Percentiles rank a stretch among this genome's conserved stretches.
Conservation (phyloP, 2,888 invertebrate genomes). For the Sabellastarte sp. region DNA sequence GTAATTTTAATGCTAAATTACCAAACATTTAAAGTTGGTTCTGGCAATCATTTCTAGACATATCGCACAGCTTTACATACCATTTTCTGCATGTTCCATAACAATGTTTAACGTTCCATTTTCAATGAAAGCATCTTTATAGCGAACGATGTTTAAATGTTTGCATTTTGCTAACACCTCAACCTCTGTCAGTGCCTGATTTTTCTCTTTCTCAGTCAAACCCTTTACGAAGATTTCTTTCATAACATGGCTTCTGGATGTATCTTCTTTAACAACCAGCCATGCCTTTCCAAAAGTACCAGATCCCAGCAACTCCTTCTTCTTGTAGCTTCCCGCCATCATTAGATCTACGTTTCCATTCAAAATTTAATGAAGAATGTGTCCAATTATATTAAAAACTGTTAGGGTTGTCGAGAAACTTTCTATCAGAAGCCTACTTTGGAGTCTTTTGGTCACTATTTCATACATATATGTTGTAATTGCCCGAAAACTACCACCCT, state of each 20-base stretch:
- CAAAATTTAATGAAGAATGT: too few species aligned
- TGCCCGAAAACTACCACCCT: too few species aligned
- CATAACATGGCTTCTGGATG: conserved; percentile 34
- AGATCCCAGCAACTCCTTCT: conserved; percentile 37
- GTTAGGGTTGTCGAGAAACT: too few species aligned
- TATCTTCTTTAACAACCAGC: conserved; percentile 25
- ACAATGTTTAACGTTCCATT: conserved; percentile 38
- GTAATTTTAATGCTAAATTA: too few species aligned
- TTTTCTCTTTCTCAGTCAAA: conserved; percentile 15
- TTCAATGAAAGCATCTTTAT: conserved; percentile 43
- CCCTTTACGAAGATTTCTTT: conserved; percentile 33
- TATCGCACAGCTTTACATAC: conserved; percentile 26
- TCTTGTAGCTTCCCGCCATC: conserved; percentile 43
- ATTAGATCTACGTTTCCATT: too few species aligned
- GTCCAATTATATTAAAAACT: too few species aligned
- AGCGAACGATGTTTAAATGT: conserved; percentile 47
- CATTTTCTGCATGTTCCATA: conserved; percentile 52
- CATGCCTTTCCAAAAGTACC: conserved; percentile 51
- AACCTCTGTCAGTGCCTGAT: conserved; percentile 42
- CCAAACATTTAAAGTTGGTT: too few species aligned
- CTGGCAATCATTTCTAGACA: too few species aligned
- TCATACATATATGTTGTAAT: too few species aligned
- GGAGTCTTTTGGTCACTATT: too few species aligned
- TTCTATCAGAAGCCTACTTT: too few species aligned
- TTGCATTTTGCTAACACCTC: conserved; percentile 41